A percentile compares a stretch with the other conserved stretches of the same genome.
phyloP scores from a whole-genome alignment of 2,797 vertebrate genomes.

The Anguilla anguilla region DNA sequence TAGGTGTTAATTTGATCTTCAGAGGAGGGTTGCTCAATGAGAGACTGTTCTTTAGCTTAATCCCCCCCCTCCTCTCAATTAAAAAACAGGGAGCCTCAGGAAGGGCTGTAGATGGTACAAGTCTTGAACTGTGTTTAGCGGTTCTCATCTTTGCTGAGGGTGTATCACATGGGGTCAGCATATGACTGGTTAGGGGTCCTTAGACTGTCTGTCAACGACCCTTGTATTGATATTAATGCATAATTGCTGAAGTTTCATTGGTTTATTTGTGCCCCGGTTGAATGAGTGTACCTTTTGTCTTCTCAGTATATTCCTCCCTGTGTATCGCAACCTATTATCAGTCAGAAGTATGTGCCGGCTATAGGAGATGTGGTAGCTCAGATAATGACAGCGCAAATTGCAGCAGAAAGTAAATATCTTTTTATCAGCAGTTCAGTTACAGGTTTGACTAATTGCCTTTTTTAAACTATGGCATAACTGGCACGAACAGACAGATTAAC shows the following conservation, averaged over 20 bases:
- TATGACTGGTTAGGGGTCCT: neutral
- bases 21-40: constrained; percentile 5
- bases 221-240: neutral
- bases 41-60: constrained; percentile 1
- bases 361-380: neutral
- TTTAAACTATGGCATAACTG: neutral
- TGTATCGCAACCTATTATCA: neutral
- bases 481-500: neutral
- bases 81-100: constrained; percentile 4
- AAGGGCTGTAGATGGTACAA: neutral
- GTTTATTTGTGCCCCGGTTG: neutral
- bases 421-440: neutral
- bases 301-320: neutral
- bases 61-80: neutral
- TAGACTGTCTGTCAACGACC: neutral
- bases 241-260: neutral
- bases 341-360: neutral
- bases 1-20: neutral
- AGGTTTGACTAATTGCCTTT: neutral
- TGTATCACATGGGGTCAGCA: neutral
- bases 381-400: neutral
- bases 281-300: neutral
- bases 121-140: neutral
- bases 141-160: neutral
- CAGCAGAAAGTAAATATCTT: neutral